phyloP scores from a whole-genome alignment of 2,888 invertebrate species.

The Tyria jacobaeae region DNA sequence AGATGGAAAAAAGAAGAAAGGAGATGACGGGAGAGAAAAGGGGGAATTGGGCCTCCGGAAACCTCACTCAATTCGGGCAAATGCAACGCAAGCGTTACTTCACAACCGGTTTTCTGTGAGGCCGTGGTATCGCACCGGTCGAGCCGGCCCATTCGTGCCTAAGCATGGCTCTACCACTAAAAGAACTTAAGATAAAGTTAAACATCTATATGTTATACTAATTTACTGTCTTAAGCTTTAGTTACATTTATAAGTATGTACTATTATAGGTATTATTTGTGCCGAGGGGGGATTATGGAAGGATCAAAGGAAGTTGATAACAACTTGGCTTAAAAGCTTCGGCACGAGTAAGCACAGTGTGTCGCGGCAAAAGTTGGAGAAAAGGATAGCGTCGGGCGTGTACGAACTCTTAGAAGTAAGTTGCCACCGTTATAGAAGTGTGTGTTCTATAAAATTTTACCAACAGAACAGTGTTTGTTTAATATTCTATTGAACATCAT shows the following conservation, averaged over 20 bases:
- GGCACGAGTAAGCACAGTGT: constrained; percentile 89
- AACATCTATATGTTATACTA: background rate
- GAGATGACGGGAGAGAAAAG: no score
- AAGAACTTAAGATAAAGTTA: background rate
- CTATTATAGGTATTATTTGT: constrained; percentile 90
- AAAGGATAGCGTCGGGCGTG: constrained; percentile 88
- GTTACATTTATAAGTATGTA: background rate
- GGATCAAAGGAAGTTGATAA: constrained; percentile 92
- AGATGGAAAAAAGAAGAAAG: no score
- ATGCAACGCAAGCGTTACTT: no score
- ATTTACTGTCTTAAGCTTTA: background rate
- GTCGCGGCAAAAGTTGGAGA: constrained; percentile 88
- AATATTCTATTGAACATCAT: no score
- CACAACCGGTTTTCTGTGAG: no score
- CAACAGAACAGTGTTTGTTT: no score
- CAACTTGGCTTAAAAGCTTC: constrained; percentile 90
- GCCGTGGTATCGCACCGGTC: no score
- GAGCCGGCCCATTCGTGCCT: no score
- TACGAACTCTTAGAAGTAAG: constrained; percentile 87
- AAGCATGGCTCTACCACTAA: no score
- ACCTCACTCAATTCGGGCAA: no score
- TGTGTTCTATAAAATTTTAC: background rate
- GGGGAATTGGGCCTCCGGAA: no score
- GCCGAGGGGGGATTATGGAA: constrained; percentile 94
- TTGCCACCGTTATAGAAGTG: constrained; percentile 1